Evolutionary conservation across 2,888 invertebrate genomes (phyloP), one percentile per base, ranked within the genome.

Genomic region (Glomeris marginata): DNA sequence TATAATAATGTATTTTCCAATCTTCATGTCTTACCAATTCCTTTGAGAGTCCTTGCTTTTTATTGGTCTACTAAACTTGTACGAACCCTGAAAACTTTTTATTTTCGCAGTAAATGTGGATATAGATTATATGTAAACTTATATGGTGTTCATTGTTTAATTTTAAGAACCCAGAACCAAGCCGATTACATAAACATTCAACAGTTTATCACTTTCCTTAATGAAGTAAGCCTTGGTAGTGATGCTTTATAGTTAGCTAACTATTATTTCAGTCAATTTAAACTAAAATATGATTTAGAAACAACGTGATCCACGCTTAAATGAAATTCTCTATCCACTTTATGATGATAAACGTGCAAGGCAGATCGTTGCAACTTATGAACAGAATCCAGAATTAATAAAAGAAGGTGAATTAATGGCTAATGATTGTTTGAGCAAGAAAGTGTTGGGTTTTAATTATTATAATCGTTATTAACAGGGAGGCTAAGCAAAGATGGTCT

Each of bases 271-370:
- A 50, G 43, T 40, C 35, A 21, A 21, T 34, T 45, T 36, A 34
- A n/a, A n/a, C n/a, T n/a, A n/a, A n/a, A n/a, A n/a, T 8, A 28
- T 28, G 28, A 47, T 61, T 48, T 64, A 74, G 68, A 92, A 92
- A 67, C 98, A 98, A 70, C 76, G 98, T 52, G 98, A 98, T 73
- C 97, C 97, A 3, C 78, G 97, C 34, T 77, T 99, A 56, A 98
- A 98, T 72, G 98, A 99, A 75, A 98, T 98, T 67, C 75, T 98
- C 46, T 97, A 90, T 70, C 98, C 98, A 2, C 75, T 95, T 53
- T 98, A 94, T 64, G 92, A 97, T 63, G 86, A 88, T 61, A 90
- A 88, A 66, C 75, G 97, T 63, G 90, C 90, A 15, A 71, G 78
- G 34, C 90, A 95, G 71, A 91, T 98, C 63, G 88, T 99, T 62